Base-by-base conservation (phyloP, 92 coral and sea anemone species). In the Meandrina meandrites region DNA sequence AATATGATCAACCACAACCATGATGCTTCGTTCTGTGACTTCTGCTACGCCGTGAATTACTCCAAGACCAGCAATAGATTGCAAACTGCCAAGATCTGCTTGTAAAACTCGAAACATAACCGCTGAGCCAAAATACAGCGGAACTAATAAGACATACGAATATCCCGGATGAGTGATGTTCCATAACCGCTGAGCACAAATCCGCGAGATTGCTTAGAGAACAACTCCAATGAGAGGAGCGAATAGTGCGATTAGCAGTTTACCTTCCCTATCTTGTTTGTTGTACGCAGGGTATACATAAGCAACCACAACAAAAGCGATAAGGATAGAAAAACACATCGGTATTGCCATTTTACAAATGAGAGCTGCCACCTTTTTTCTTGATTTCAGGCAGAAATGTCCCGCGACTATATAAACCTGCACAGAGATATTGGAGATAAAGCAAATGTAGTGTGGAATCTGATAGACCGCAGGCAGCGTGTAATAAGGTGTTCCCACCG, bases 1-100 rank as follows among this genome's bases (percentile, higher is more conserved):
- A 21, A 73, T 36, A 72, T 84, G 87, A 42, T 84, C 87, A 54
- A 73, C 24, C 3, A 53, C 47, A 72, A 56, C 87, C 51, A 84
- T 75, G 24, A 79, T 53, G 57, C 87, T 84, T 84, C 87, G 80
- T 53, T 84, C 87, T 72, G 73, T 37, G 34, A 84, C 87, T 27
- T 84, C 87, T 16, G 76, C 64, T 27, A 32, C 82, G 31, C 88
- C 88, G 75, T 85, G 88, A 47, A 85, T 60, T n/a, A 85, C 32
- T 64, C 81, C 88, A 40, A 85, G 88, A 58, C 35, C 5, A 4
- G 82, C 88, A 1, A 85, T 85, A 30, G 75, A 11, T 21, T 75
- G 19, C 24, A 85, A 31, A 18, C 60, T 64, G 19, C 37, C 82
- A 40, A 85, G 82, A 66, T 77, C 82, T 73, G 81, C 81, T 18